Evolutionary conservation across 1,140 invertebrate species (phyloP).

Genomic region (Lepidurus packardi): DNA sequence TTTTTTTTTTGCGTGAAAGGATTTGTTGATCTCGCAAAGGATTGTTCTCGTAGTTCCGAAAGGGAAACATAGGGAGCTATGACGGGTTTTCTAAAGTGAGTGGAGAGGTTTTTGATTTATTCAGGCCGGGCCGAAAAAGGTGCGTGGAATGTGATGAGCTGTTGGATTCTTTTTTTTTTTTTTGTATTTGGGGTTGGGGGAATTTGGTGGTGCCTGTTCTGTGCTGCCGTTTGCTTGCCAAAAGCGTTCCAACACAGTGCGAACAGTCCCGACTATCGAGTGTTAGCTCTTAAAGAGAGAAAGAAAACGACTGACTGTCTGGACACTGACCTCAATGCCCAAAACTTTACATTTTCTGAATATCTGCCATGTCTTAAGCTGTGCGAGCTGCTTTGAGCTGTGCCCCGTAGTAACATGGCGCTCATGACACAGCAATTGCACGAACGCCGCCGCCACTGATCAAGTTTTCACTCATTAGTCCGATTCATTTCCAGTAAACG

Average conservation of each 20-base stretch:
- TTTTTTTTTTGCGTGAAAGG: background rate
- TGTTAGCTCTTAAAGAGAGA: background rate
- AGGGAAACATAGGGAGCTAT: background rate
- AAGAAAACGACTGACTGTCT: constrained; percentile 19
- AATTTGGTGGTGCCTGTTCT: background rate
- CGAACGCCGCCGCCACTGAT: background rate
- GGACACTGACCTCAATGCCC: constrained; percentile 13
- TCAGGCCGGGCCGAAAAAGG: constrained; percentile 17
- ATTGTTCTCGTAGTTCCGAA: background rate
- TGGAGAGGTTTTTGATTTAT: constrained; percentile 22
- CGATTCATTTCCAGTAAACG: background rate
- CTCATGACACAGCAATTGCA: background rate
- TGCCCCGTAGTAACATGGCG: background rate
- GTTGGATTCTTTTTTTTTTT: constrained; percentile 15
- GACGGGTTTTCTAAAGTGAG: background rate
- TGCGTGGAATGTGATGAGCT: constrained; percentile 21
- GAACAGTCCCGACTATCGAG: background rate
- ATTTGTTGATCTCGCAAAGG: background rate
- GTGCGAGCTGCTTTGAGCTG: background rate
- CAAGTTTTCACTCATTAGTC: background rate
- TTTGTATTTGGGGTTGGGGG: background rate
- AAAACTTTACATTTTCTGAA: background rate
- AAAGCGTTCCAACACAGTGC: constrained; percentile 17
- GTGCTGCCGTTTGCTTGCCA: background rate
- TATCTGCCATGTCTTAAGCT: background rate